Evolutionary conservation across 2,888 invertebrate species (phyloP).

Genomic region (Agonopterix subpropinquella): DNA sequence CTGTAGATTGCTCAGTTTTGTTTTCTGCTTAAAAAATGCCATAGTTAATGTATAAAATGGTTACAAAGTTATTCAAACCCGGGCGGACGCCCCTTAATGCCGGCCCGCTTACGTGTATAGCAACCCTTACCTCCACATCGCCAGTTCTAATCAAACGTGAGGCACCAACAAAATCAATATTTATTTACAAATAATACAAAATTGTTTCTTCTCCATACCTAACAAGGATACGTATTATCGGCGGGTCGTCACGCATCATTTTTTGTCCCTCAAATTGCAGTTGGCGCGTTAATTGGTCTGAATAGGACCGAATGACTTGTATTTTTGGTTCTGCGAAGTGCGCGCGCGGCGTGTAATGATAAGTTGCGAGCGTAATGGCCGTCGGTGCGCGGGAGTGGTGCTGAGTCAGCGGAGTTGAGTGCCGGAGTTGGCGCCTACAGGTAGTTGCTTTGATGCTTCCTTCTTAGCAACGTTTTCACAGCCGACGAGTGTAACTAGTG

Average conservation of each 20-base stretch:
- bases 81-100: too few species aligned
- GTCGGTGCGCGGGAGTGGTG: conserved; percentile 42
- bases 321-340: conserved; percentile 64
- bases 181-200: neutral
- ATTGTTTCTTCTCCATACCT: conserved; percentile 20
- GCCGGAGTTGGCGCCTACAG: conserved; percentile 48
- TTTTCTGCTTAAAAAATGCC: too few species aligned
- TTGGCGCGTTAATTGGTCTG: conserved; percentile 60
- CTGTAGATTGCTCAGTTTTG: too few species aligned
- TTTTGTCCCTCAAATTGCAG: conserved; percentile 59
- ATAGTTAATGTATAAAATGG: too few species aligned
- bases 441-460: conserved; percentile 22
- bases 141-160: too few species aligned
- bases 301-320: conserved; percentile 60
- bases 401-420: conserved; percentile 68
- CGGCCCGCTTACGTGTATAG: too few species aligned
- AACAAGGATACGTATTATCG: conserved; percentile 55
- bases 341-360: conserved; percentile 56
- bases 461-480: conserved; percentile 14
- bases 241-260: conserved; percentile 48
- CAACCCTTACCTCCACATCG: too few species aligned
- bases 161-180: neutral
- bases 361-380: conserved; percentile 45
- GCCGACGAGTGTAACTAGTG: conserved; percentile 1
- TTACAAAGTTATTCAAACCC: too few species aligned